Evolutionary conservation across 1,140 invertebrate species (phyloP).

Genomic region (Carcinoscorpius rotundicauda): DNA sequence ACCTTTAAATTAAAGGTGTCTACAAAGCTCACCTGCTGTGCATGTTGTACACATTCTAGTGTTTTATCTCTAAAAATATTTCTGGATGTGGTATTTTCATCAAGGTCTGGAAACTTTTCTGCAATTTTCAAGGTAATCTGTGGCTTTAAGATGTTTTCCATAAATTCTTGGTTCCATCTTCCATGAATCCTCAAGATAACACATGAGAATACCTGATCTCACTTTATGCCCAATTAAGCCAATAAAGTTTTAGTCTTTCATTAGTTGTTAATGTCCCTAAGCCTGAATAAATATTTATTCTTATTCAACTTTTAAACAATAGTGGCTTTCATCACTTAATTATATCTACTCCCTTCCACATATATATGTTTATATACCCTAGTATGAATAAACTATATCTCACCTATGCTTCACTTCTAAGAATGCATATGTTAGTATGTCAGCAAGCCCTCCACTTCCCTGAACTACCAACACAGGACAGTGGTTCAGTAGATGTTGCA

Average conservation of each 20-base stretch:
- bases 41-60: slow-evolving; percentile 31
- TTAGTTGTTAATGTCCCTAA: too few relatives aligned
- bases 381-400: too few relatives aligned
- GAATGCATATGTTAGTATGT: slow-evolving; percentile 32
- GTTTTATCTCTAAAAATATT: slow-evolving; percentile 32
- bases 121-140: slow-evolving; percentile 33
- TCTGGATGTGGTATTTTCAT: slow-evolving; percentile 24
- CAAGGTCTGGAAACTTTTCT: slow-evolving; percentile 27
- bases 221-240: too few relatives aligned
- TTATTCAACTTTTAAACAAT: too few relatives aligned
- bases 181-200: slow-evolving; percentile 13
- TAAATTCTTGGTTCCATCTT: slow-evolving; percentile 28
- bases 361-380: too few relatives aligned
- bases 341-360: too few relatives aligned
- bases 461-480: slow-evolving; percentile 33
- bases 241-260: too few relatives aligned
- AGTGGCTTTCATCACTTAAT: too few relatives aligned
- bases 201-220: too few relatives aligned
- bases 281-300: too few relatives aligned
- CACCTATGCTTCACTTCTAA: slow-evolving; percentile 32
- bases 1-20: too few relatives aligned
- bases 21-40: too few relatives aligned
- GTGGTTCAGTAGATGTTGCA: slow-evolving; percentile 30
- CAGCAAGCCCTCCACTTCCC: slow-evolving; percentile 32
- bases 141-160: slow-evolving; percentile 33